Base-by-base conservation (phyloP, 2,113 vertebrate species). In the Bufo bufo region DNA sequence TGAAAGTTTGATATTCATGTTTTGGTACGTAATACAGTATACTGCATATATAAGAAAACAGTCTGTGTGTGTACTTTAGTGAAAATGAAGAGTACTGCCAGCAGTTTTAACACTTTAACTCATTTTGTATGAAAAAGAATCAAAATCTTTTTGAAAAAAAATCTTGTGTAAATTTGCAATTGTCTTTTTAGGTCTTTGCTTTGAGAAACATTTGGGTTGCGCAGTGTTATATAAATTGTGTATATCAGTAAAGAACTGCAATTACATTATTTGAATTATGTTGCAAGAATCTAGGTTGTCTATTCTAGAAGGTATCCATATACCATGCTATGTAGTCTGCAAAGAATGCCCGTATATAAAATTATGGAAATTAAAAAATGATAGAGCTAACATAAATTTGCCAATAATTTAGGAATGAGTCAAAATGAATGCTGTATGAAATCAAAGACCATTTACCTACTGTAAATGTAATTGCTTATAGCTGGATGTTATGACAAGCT, bases 51-150 rank as follows among this genome's bases (percentile, higher is more conserved):
- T 94, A 93, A 94, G 93, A 93, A 71, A 94, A 33, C 84, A 92
- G 93, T 94, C 92, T 95, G 92, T 93, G 92, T 96, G 94, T 95
- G 94, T 94, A 94, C 91, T 94, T 91, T 94, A 94, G 93, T 95
- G 95, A 94, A 93, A 94, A 94, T 90, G 33, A 92, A 93, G 94
- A 96, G 91, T 94, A 93, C 92, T 94, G 94, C 95, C 93, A 96
- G 91, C 93, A 93, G 93, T 94, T 92, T 92, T 93, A 93, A 93
- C 93, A 93, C 92, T 95, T 95, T 93, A 92, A 95, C 93, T 94
- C 89, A 93, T 95, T 96, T 96, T 96, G 93, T 95, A 96, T 94
- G 92, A 94, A 93, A 93, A 92, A 92, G 93, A 92, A 94, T 92
- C 93, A 93, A 95, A 94, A 94, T 94, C 92, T 94, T 94, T 95